Evolutionary conservation across 2,113 vertebrate genomes (phyloP), one percentile per base, ranked within the genome.

Genomic region (Melanerpes aurifrons): DNA sequence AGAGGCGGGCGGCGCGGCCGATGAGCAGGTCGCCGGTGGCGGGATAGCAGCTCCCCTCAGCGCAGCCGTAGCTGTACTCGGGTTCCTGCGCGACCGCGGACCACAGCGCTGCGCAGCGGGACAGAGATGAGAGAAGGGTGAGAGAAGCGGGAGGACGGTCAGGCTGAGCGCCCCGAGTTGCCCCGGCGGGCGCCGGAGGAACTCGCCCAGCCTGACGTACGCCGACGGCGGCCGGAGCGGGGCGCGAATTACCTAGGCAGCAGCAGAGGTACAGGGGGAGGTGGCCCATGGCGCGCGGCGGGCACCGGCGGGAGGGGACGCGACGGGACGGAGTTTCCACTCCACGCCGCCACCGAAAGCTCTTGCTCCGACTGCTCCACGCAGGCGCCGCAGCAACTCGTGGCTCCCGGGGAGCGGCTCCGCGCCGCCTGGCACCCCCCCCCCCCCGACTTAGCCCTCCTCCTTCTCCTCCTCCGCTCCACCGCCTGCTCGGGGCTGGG

Each of bases 21-120:
- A 99, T 99, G 73, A 99, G 98, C 69, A 99, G 98, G 97, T 99
- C 99, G 45, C 99, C 99, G 4, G 99, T 99, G 91, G 98, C 99
- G 0, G 99, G 99, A 96, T 99, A 99, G 97, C 99, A 99, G 97
- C 99, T 99, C 37, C 99, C 99, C 95, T 99, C 98, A 0, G 98
- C 99, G 91, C 99, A 99, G 70, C 99, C 97, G 25, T 99, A 98
- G 87, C 98, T 98, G 91, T 98, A 97, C 78, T 99, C 98, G 0
- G 99, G 99, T 29, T 98, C 90, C 82, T 98, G 97, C 16, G 97
- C 90, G 25, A 85, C 89, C 48, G 93, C 90, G 84, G 81, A 37
- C 82, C 97, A 98, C n/a, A 98, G 84, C 53, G 90, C 98, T 98
- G 28, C 8, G 67, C 68, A 67, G 43, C 10, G 75, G 67, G 35